Conservation (phyloP, 2,797 vertebrate species). For the Esox masquinongy region DNA sequence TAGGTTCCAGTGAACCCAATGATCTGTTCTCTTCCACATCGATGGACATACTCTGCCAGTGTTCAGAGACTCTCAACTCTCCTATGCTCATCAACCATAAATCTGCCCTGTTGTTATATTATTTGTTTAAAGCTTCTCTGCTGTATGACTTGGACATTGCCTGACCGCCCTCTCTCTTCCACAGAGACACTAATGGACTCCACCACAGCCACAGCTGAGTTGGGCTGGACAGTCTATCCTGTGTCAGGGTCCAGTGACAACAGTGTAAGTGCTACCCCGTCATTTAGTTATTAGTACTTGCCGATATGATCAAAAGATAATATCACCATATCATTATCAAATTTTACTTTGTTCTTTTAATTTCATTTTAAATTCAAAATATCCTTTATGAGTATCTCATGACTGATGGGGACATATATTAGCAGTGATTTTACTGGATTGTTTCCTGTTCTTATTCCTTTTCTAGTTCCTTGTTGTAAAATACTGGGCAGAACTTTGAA, state of each 20-base stretch:
- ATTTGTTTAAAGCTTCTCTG: neutral
- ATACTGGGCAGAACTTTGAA: too few species aligned
- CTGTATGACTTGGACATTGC: neutral
- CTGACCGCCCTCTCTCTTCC: conserved; percentile 25
- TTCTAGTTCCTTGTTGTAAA: too few species aligned
- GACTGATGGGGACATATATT: too few species aligned
- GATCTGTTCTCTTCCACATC: conserved; percentile 23
- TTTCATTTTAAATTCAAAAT: too few species aligned
- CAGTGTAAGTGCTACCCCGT: conserved; percentile 69
- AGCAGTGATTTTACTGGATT: too few species aligned
- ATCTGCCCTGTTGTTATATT: neutral
- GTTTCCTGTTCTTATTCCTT: too few species aligned
- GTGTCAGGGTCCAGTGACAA: conserved; percentile 89
- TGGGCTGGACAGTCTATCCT: conserved; percentile 96
- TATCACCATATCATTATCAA: too few species aligned
- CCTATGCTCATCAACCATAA: neutral
- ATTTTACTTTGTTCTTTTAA: too few species aligned
- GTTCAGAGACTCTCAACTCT: neutral
- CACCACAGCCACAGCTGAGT: conserved; percentile 95
- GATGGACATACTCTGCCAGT: neutral
- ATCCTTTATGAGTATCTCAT: too few species aligned
- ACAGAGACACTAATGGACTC: conserved; percentile 98
- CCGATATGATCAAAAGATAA: conserved; percentile 29
- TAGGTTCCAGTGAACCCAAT: conserved; percentile 22
- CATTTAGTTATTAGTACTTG: neutral